phyloP scores from a whole-genome alignment of 2,797 vertebrate species.

The Pampus argenteus region DNA sequence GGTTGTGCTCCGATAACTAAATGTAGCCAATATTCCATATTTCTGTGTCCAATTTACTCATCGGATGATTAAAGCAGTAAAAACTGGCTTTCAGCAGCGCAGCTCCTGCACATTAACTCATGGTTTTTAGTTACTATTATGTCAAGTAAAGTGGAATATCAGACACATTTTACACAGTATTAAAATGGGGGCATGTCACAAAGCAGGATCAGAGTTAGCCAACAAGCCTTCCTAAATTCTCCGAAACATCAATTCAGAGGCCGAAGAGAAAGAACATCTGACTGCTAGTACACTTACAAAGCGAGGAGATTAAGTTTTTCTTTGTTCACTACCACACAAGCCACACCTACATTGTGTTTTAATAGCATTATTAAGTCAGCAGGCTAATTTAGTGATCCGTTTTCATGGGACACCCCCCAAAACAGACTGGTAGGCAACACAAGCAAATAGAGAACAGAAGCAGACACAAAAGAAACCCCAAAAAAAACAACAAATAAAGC shows the following conservation, averaged over 20 bases:
- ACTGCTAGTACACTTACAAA: conserved; percentile 68
- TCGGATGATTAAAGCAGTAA: conserved; percentile 25
- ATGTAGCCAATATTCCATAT: conserved; percentile 55
- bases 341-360: conserved; percentile 66
- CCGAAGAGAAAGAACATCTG: conserved; percentile 47
- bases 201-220: conserved; percentile 68
- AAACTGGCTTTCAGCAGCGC: conserved; percentile 35
- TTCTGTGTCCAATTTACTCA: conserved; percentile 18
- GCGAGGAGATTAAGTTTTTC: conserved; percentile 64
- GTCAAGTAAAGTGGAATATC: conserved; percentile 28
- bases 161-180: conserved; percentile 41
- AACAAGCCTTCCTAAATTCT: conserved; percentile 47
- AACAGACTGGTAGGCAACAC: conserved; percentile 61
- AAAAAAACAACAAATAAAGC: no score
- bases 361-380: conserved; percentile 62
- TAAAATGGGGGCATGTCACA: conserved; percentile 60
- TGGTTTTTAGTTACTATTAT: conserved; percentile 10
- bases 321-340: conserved; percentile 75
- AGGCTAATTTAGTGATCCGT: conserved; percentile 68
- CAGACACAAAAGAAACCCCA: conserved; percentile 57
- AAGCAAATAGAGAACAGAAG: conserved; percentile 68
- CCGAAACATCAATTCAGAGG: conserved; percentile 40
- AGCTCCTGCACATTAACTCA: conserved; percentile 2
- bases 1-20: conserved; percentile 72
- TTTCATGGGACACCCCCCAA: conserved; percentile 44